These are phyloP conservation scores for Parapristionchus giblindavisi DNA, from an alignment of 2,888 invertebrate genomes.

Conservation along the genomic window DNA sequence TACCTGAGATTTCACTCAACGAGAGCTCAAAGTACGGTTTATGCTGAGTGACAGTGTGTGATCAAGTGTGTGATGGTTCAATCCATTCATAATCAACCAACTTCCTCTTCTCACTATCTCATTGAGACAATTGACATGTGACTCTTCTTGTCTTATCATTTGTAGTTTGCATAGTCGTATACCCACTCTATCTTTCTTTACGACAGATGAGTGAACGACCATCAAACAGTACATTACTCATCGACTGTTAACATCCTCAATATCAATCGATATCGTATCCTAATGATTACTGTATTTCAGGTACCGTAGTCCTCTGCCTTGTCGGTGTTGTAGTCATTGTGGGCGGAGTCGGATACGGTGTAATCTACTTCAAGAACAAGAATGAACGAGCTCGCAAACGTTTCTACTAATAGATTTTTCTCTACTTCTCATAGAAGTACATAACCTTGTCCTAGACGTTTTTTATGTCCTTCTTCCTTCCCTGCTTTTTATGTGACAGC, in stretches of 20 bases:
- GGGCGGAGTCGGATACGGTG: constrained; percentile 84
- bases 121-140: neutral
- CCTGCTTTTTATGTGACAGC: neutral
- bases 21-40: too few species aligned
- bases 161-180: neutral
- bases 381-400: constrained; percentile 89
- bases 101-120: neutral
- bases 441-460: neutral
- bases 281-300: constrained; percentile 59
- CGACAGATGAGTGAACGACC: neutral
- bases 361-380: constrained; percentile 91
- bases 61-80: neutral
- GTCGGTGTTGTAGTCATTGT: constrained; percentile 84
- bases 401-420: constrained; percentile 75
- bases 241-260: neutral
- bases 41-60: too few species aligned
- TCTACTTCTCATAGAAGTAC: neutral
- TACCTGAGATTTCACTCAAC: too few species aligned
- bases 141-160: neutral
- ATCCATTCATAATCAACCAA: neutral
- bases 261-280: neutral
- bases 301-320: constrained; percentile 84
- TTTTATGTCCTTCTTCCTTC: neutral
- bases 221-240: neutral
- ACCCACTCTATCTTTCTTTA: neutral